These are phyloP conservation scores for Eubucco bourcierii DNA, from an alignment of 2,113 vertebrate species.

Conservation along the genomic window DNA sequence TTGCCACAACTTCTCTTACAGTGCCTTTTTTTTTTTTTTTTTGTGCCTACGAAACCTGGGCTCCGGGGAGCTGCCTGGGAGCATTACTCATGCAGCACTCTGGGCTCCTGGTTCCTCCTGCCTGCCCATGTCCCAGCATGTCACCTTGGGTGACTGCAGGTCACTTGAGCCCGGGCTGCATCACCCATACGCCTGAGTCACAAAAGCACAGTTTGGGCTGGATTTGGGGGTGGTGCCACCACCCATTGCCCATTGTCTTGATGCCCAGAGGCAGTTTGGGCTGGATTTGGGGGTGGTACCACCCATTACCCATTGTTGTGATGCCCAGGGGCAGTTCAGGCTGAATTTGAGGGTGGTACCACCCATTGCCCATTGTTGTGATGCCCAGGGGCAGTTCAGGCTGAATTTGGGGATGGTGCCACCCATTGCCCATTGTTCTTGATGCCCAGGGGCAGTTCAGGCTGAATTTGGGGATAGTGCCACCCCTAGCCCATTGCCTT, in stretches of 20 bases:
- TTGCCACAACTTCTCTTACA: background rate
- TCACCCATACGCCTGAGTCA: background rate
- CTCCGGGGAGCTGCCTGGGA: background rate
- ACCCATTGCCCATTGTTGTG: too few relatives aligned
- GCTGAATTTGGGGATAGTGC: background rate
- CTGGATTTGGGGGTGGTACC: background rate
- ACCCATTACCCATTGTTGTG: background rate
- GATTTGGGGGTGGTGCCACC: background rate
- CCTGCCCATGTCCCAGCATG: accelerated
- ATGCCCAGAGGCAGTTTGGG: background rate
- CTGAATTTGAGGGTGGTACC: background rate
- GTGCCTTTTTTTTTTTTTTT: background rate
- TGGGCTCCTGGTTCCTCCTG: background rate
- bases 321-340: background rate
- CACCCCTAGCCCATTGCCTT: background rate
- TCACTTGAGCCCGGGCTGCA: accelerated
- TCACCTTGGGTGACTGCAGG: background rate
- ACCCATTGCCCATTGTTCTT: too few relatives aligned
- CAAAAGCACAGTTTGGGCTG: background rate
- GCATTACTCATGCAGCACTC: accelerated
- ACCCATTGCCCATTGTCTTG: background rate
- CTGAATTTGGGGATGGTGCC: too few relatives aligned
- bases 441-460: background rate
- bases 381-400: too few relatives aligned
- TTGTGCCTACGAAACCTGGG: background rate